Evolutionary conservation across 2,113 vertebrate species (phyloP).

Genomic region (Tetrax tetrax): DNA sequence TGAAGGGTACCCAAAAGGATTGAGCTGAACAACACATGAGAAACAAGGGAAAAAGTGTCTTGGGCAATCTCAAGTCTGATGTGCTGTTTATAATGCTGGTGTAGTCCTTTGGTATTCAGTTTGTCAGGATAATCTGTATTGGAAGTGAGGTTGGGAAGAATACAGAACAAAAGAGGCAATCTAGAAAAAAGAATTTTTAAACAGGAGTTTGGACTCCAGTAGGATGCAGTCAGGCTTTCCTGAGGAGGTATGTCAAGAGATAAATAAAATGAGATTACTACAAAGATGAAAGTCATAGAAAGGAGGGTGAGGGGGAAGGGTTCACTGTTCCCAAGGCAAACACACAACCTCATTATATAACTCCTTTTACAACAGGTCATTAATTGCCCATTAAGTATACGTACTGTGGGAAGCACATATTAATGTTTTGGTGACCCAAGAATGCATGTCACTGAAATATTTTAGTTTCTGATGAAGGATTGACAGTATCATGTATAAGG

Average conservation of each 20-base stretch:
- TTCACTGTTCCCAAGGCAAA: background rate
- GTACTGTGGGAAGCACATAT: background rate
- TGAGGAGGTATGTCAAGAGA: background rate
- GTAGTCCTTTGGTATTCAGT: background rate
- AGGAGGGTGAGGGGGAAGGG: background rate
- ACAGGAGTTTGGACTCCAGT: background rate
- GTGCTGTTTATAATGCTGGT: background rate
- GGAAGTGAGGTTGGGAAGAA: background rate
- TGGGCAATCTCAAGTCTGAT: background rate
- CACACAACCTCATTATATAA: background rate
- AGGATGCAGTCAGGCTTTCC: background rate
- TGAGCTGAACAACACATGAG: background rate
- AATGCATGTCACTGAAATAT: background rate
- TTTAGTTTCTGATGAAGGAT: background rate
- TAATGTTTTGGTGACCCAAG: background rate
- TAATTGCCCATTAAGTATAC: background rate
- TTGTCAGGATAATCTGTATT: background rate
- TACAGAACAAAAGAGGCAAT: background rate
- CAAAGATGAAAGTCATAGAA: background rate
- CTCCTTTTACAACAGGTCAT: conserved; percentile 1
- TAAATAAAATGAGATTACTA: background rate
- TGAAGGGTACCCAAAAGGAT: background rate
- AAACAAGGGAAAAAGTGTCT: background rate
- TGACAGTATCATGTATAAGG: background rate
- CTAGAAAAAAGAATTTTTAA: background rate